These are phyloP conservation scores for Herpetotheres cachinnans DNA, from an alignment of 2,113 vertebrate species.

Conservation along the genomic window DNA sequence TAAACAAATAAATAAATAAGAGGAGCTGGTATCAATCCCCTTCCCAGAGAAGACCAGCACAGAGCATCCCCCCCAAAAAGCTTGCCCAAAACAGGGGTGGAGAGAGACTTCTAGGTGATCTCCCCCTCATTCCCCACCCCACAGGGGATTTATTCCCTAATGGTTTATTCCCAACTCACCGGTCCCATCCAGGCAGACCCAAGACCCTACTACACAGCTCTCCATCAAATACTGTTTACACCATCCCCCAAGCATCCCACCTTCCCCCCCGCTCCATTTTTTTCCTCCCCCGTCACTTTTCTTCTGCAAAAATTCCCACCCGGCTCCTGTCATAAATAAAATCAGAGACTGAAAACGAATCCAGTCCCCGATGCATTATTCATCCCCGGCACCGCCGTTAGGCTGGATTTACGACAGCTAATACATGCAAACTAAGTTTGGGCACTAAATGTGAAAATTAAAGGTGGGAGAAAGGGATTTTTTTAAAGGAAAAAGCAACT, in stretches of 20 bases:
- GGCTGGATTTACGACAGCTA: constrained; percentile 64
- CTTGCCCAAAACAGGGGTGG: background rate
- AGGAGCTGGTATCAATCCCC: background rate
- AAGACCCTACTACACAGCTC: background rate
- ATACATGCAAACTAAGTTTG: constrained; percentile 72
- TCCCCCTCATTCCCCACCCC: background rate
- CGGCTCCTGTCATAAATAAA: constrained; percentile 70
- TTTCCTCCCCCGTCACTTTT: background rate
- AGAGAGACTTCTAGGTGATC: background rate
- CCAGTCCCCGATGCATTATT: constrained; percentile 72
- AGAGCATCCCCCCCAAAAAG: background rate
- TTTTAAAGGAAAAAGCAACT: background rate
- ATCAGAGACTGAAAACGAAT: constrained; percentile 59
- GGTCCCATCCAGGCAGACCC: background rate
- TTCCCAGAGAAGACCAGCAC: rapidly evolving
- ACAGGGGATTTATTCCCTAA: background rate
- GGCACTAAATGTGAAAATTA: constrained; percentile 59
- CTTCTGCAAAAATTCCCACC: constrained; percentile 60
- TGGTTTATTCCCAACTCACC: background rate
- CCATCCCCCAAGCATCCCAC: background rate
- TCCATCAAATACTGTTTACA: background rate
- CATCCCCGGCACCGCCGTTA: background rate
- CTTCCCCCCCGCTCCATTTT: background rate
- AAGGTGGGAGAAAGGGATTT: background rate
- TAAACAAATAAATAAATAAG: background rate